Conservation (phyloP, 2,888 invertebrate species). For the Drosophila ezoana region DNA sequence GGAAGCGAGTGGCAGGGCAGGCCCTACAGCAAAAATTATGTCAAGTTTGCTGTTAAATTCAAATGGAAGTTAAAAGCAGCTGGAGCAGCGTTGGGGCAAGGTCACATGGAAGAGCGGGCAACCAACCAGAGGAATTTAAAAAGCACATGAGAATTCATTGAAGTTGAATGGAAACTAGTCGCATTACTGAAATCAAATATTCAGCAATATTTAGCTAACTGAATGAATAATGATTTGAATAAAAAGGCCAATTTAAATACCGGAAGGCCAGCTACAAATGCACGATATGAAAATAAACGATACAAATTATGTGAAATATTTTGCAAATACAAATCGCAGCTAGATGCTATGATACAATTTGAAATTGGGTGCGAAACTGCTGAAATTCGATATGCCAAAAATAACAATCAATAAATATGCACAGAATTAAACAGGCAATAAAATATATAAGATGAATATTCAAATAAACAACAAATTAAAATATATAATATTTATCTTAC, state of each 20-base stretch:
- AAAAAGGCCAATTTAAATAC: slow-evolving; percentile 17
- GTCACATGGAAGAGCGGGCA: slow-evolving; percentile 2
- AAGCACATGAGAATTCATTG: slow-evolving; percentile 19
- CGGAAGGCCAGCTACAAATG: slow-evolving; percentile 10
- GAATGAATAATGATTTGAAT: slow-evolving; percentile 42
- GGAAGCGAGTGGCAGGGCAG: too few relatives aligned
- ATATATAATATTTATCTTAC: too few relatives aligned
- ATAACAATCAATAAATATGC: not conserved
- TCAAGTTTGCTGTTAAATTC: slow-evolving; percentile 52
- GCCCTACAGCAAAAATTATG: slow-evolving; percentile 45
- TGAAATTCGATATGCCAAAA: not conserved
- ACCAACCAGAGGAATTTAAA: slow-evolving; percentile 10
- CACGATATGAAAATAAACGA: not conserved
- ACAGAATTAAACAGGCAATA: not conserved
- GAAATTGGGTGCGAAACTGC: slow-evolving; percentile 13
- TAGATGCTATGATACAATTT: slow-evolving; percentile 9
- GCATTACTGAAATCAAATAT: slow-evolving; percentile 11
- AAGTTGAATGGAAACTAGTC: slow-evolving; percentile 22
- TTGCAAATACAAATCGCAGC: not conserved
- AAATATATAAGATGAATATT: not conserved
- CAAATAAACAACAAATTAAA: too few relatives aligned
- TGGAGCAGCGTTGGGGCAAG: slow-evolving; percentile 25
- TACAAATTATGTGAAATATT: slow-evolving; percentile 13
- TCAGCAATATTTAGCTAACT: slow-evolving; percentile 38
- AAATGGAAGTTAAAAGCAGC: slow-evolving; percentile 26